Evolutionary conservation across 2,113 vertebrate genomes (phyloP).

Genomic region (Ciconia boyciana): DNA sequence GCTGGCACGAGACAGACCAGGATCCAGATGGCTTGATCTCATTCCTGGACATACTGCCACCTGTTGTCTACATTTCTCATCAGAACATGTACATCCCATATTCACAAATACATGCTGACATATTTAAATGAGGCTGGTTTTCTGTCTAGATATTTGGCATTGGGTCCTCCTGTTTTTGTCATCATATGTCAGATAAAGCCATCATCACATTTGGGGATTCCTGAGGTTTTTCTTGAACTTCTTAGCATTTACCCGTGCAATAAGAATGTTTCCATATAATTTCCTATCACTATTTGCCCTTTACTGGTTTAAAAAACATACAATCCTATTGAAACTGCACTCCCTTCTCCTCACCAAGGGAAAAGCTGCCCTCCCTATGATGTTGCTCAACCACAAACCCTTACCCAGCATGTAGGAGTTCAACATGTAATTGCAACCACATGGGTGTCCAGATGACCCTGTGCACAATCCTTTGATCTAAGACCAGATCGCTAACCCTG

Average conservation of each 20-base stretch:
- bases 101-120: not conserved
- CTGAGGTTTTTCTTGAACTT: not conserved
- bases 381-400: not conserved
- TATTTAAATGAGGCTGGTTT: not conserved
- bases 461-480: not conserved
- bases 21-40: not conserved
- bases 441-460: not conserved
- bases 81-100: not conserved
- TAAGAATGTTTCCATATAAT: not conserved
- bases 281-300: not conserved
- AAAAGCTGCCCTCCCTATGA: rapidly evolving
- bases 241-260: not conserved
- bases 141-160: not conserved
- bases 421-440: not conserved
- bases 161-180: not conserved
- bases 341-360: not conserved
- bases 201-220: not conserved
- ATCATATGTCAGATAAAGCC: not conserved
- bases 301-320: not conserved
- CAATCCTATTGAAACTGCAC: rapidly evolving
- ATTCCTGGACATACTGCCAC: not conserved
- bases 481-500: not conserved
- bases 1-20: not conserved
- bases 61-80: not conserved
- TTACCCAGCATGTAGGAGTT: not conserved